Evolutionary conservation across 2,113 vertebrate genomes (phyloP), one percentile per base, ranked within the genome.

Genomic region (Nettapus auritus): DNA sequence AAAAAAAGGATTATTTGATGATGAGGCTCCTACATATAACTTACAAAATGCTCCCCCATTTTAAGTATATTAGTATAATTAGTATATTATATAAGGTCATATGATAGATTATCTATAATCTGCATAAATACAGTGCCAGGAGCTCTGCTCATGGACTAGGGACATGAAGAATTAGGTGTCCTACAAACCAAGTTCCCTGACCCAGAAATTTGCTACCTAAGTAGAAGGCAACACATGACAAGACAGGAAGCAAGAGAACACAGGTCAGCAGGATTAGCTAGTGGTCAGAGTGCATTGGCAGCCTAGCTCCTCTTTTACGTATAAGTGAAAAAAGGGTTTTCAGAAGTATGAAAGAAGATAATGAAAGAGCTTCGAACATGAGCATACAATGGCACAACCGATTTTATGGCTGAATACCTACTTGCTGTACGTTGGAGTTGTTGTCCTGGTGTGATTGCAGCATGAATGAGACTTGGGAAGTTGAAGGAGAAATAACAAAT

Each of bases 1-100:
- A 36, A n/a, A 94, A 96, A 96, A 38, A 82, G 57, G 82, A 95
- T 96, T 96, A 95, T 96, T 96, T 95, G 55, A 46, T 36, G 78
- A 69, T 55, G 63, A 82, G 85, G 59, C 59, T 93, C 82, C 59
- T 23, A 38, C 22, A 50, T 21, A 78, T 50, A 82, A 57, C 29
- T 89, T 73, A 60, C 42, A 64, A 69, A 95, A 70, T 9, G 22
- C 11, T 86, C 71, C 11, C 55, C 21, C n/a, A 53, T 10, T 66
- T 87, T 77, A 84, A 93, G 83, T 80, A 79, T 66, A 8, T 79
- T 48, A 4, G 50, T n/a, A n/a, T n/a, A n/a, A n/a, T n/a, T n/a
- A 88, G 62, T 69, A 40, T 9, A 82, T 82, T 90, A 53, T 25
- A 8, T 53, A 73, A 87, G 74, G 70, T 57, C 53, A 44, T 13